Conservation (phyloP, 2,797 vertebrate species). For the Oreochromis grahami region DNA sequence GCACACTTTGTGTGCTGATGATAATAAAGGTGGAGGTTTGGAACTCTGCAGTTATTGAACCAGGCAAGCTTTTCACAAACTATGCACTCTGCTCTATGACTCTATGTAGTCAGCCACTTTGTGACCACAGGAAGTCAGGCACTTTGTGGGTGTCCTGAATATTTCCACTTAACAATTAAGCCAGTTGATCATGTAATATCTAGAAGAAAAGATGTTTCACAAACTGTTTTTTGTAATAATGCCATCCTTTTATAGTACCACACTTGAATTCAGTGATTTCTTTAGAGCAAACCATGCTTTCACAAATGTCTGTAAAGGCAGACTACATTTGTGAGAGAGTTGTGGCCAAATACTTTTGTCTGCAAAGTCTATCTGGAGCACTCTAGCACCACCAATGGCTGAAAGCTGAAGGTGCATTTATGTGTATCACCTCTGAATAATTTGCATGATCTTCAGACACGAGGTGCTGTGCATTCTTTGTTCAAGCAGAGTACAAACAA, state of each 20-base stretch:
- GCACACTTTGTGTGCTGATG: not conserved
- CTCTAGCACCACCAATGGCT: not conserved
- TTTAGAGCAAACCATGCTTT: too few species aligned
- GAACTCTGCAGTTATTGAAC: not conserved
- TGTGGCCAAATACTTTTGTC: too few species aligned
- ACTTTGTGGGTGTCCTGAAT: not conserved
- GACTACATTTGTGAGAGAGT: not conserved
- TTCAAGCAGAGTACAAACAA: not conserved
- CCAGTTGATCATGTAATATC: not conserved
- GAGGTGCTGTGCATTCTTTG: not conserved
- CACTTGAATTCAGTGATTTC: too few species aligned
- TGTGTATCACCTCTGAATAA: not conserved
- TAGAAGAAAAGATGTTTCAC: not conserved
- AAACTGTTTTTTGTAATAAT: too few species aligned
- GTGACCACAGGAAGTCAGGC: not conserved
- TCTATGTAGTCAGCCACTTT: not conserved
- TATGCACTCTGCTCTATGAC: not conserved
- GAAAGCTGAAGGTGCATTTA: not conserved
- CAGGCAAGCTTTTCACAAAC: not conserved
- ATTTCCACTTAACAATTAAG: too few species aligned
- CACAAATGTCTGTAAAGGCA: not conserved
- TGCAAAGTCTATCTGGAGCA: not conserved
- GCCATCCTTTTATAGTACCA: too few species aligned
- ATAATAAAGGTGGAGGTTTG: not conserved
- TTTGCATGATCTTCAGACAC: not conserved